Conservation (phyloP, 2,797 vertebrate genomes). For the Varecia variegata region DNA sequence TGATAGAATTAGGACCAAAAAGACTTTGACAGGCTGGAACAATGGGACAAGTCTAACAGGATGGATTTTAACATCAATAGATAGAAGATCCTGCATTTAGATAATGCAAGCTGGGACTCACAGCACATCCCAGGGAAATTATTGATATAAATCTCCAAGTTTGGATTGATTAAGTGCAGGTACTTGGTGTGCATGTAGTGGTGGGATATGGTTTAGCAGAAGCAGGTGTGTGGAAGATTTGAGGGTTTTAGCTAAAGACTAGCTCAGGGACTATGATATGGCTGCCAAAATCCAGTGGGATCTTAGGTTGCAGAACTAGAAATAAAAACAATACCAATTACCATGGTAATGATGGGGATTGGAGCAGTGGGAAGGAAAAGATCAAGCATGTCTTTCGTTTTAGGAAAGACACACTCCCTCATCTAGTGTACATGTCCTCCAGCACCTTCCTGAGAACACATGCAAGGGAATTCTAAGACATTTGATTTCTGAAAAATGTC, state of each 20-base stretch:
- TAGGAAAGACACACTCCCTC: neutral
- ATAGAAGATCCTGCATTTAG: slow-evolving; percentile 16
- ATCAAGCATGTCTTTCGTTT: neutral
- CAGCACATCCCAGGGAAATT: neutral
- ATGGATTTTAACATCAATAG: slow-evolving; percentile 45
- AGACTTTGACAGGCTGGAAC: slow-evolving; percentile 39
- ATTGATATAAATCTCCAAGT: neutral
- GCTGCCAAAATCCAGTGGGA: neutral
- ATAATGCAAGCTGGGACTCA: neutral
- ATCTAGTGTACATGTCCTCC: neutral
- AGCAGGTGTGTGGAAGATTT: neutral
- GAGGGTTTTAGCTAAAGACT: neutral
- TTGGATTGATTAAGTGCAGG: neutral
- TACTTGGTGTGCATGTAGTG: neutral
- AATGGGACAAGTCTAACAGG: slow-evolving; percentile 33
- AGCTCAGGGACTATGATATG: neutral
- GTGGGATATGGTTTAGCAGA: neutral
- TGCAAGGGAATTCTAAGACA: neutral
- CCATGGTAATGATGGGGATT: neutral
- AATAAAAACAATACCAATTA: neutral
- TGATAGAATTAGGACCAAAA: slow-evolving; percentile 57
- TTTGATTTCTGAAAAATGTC: neutral
- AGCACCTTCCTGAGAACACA: neutral
- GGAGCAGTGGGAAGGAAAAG: neutral
- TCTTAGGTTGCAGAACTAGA: neutral